Conservation (phyloP, 2,888 invertebrate genomes). For the Abrostola triplasia region DNA sequence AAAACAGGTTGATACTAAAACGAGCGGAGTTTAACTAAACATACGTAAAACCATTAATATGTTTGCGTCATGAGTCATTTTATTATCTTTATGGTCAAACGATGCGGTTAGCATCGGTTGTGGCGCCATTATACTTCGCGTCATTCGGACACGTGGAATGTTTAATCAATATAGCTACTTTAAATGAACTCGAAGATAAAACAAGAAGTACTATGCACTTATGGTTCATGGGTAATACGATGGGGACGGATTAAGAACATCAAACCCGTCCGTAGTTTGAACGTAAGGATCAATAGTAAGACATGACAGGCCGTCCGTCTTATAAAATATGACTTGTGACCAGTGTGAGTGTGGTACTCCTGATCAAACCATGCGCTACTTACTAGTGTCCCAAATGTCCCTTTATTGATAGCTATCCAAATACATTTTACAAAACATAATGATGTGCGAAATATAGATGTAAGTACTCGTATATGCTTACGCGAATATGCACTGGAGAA, state of each 20-base stretch:
- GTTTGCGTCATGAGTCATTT: conserved; percentile 46
- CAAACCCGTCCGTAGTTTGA: too few species aligned
- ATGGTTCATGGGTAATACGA: not conserved
- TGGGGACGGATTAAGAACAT: not conserved
- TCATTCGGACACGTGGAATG: conserved; percentile 13
- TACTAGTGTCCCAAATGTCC: too few species aligned
- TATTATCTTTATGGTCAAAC: conserved; percentile 42
- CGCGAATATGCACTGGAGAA: too few species aligned
- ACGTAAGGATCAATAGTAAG: too few species aligned
- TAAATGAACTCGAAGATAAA: not conserved
- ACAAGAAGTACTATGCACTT: not conserved
- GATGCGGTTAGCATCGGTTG: conserved; percentile 28
- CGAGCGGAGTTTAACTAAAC: conserved; percentile 20
- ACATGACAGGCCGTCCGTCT: too few species aligned
- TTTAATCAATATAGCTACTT: not conserved
- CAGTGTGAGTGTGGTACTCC: too few species aligned
- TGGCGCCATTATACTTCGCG: conserved; percentile 24
- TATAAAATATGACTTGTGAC: too few species aligned
- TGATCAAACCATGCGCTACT: too few species aligned
- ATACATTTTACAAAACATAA: too few species aligned
- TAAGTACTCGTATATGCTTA: too few species aligned
- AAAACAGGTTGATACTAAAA: conserved; percentile 21
- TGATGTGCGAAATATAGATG: too few species aligned
- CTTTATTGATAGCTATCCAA: too few species aligned
- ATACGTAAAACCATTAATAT: conserved; percentile 32